These are phyloP conservation scores for Nibea coibor DNA, from an alignment of 2,113 vertebrate species.

Conservation along the genomic window DNA sequence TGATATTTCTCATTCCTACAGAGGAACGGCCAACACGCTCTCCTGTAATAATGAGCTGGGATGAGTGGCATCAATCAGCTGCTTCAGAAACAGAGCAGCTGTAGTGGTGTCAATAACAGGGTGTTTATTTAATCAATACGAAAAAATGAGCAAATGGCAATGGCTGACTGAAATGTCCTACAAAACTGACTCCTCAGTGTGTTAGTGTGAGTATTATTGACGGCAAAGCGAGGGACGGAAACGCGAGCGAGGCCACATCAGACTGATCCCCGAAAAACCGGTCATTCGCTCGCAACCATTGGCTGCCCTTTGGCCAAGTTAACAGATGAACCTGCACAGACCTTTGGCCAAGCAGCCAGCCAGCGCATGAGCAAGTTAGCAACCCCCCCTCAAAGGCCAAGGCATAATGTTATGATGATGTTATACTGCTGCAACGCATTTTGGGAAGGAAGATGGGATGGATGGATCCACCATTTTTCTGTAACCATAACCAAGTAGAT, in stretches of 20 bases:
- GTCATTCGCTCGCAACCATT: not conserved
- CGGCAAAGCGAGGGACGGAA: not conserved
- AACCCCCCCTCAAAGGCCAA: not conserved
- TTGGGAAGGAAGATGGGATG: not conserved
- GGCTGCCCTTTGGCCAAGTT: constrained; percentile 3
- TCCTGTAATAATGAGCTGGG: constrained; percentile 46
- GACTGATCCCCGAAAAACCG: not conserved
- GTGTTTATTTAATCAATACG: constrained; percentile 25
- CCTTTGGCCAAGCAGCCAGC: not conserved
- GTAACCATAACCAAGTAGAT: not conserved
- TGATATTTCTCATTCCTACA: constrained; percentile 30
- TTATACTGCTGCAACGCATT: not conserved
- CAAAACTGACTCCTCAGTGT: not conserved
- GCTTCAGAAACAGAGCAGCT: constrained; percentile 21
- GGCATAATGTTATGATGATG: not conserved
- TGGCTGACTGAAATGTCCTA: not conserved
- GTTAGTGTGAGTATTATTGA: not conserved
- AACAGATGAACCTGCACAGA: constrained; percentile 1
- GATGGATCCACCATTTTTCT: not conserved
- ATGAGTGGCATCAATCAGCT: constrained; percentile 56
- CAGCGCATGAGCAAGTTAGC: not conserved
- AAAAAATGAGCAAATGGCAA: not conserved
- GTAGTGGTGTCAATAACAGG: not conserved
- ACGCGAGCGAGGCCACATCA: no score
- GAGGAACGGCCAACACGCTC: not conserved